Base-by-base conservation (phyloP, 2,113 vertebrate species). In the Anser brachyrhynchus region DNA sequence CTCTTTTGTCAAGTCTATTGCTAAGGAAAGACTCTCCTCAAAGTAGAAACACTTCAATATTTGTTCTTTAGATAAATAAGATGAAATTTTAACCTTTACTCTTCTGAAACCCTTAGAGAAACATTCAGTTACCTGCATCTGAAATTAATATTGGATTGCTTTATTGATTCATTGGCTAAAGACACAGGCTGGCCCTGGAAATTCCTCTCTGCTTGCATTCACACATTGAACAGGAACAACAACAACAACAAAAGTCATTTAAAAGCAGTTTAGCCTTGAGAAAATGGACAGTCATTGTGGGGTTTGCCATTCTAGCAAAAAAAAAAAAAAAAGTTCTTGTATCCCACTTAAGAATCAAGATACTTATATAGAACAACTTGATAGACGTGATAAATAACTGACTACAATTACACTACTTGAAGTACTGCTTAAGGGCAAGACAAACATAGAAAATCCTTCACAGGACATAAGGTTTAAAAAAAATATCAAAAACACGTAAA, bases 81-180 rank as follows among this genome's bases (percentile, higher is more conserved):
- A 88, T 78, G 84, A 93, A 85, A 91, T 80, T 85, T 93, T 92
- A 93, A 91, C 87, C 59, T 92, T 92, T 89, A 67, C 15, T 73
- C 29, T 73, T 87, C 85, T 83, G 87, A 93, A 91, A 76, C 51
- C 51, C 80, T 89, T 79, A 73, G 54, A 87, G 77, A 84, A 95
- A 80, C 22, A 64, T 84, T 69, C 33, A 28, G 85, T 93, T 93
- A 89, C 73, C 81, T 76, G 33, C 51, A 92, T 59, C 19, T 91
- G 77, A 96, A 95, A 94, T 87, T 72, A 94, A 79, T 91, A 83
- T 64, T 89, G 66, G n/a, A 79, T 93, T 91, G 59, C 54, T 94
- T 92, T 93, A 93, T 76, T 70, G 92, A 91, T 89, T 93, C 59
- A 74, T 59, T 84, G 66, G 70, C 70, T 80, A 92, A 93, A 87